A percentile compares a stretch with the other conserved stretches of the same genome.
These are phyloP conservation scores for Takifugu flavidus DNA, from an alignment of 2,113 vertebrate species.

Conservation along the genomic window DNA sequence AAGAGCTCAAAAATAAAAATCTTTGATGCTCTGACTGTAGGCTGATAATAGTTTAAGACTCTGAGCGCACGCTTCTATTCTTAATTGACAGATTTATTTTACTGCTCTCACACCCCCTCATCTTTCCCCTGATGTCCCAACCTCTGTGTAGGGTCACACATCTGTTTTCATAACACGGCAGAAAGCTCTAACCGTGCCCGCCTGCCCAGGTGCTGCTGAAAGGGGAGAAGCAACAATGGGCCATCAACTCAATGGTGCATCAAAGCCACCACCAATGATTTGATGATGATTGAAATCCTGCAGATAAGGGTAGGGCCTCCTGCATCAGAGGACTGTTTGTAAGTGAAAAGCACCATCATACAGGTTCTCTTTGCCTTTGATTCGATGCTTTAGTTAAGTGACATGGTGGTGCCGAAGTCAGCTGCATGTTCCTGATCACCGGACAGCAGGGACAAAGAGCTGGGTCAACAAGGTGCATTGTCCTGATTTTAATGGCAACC, in stretches of 20 bases:
- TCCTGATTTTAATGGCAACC: conserved; percentile 41
- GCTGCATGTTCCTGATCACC: conserved; percentile 42
- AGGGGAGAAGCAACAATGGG: conserved; percentile 41
- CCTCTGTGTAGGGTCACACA: conserved; percentile 26
- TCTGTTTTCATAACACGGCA: conserved; percentile 53
- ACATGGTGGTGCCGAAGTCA: conserved; percentile 50
- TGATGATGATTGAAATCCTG: conserved; percentile 52
- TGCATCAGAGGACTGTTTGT: conserved; percentile 41
- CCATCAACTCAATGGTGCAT: conserved; percentile 56
- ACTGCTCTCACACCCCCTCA: conserved; percentile 22
- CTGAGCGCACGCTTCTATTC: too few species aligned
- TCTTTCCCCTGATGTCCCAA: conserved; percentile 3
- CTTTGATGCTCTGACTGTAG: neutral
- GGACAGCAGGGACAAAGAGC: conserved; percentile 34
- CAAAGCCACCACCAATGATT: conserved; percentile 55
- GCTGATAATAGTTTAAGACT: too few species aligned
- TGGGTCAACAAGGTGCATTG: conserved; percentile 49
- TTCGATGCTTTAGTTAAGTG: conserved; percentile 37
- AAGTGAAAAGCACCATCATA: conserved; percentile 41
- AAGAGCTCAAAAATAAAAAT: neutral
- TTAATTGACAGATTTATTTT: conserved; percentile 13
- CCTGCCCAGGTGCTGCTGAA: conserved; percentile 53
- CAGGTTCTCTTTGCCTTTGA: conserved; percentile 51
- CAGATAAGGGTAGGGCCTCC: conserved; percentile 63
- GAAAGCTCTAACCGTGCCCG: conserved; percentile 30